Base-by-base conservation (phyloP, 2,797 vertebrate genomes). In the Florisuga fusca region DNA sequence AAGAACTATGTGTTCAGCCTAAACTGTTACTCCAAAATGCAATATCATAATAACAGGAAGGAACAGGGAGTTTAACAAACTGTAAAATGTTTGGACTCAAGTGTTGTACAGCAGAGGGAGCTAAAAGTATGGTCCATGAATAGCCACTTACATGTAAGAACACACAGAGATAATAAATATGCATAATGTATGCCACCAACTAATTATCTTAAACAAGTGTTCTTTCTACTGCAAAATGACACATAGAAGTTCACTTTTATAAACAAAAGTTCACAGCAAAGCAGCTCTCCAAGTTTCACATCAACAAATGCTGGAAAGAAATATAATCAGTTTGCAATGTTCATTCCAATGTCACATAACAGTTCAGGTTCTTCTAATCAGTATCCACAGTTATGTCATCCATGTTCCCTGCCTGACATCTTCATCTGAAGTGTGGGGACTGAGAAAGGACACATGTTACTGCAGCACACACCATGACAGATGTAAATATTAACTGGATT, bases 71-170 rank as follows among this genome's bases (percentile, higher is more conserved):
- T 92, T 89, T 66, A 89, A 75, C 82, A 94, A 91, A 85, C 89
- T 94, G 92, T 43, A 83, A 89, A 93, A 85, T 91, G 91, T 94
- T 96, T 93, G 95, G 93, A 89, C 89, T 93, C 54, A 87, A 92
- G 89, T 72, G 89, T 51, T 54, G 78, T 85, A 84, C 76, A 67
- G 87, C 96, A 96, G 96, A 95, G 95, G 93, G 95, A 95, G 95
- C 91, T 88, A 74, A 62, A 86, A 89, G 79, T 54, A 75, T 78
- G 76, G 79, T 86, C 82, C 62, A 66, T 50, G 75, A 93, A 89
- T 57, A 89, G 66, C 91, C 89, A 91, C 95, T 87, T 68, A 95
- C 93, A 92, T 41, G 43, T 33, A 48, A 81, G 76, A 94, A 93
- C 78, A 89, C 36, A 58, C n/a, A 63, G 50, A 55, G 84, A 27